phyloP scores from a whole-genome alignment of 1,140 invertebrate genomes.

The Drosophila seguyi region DNA sequence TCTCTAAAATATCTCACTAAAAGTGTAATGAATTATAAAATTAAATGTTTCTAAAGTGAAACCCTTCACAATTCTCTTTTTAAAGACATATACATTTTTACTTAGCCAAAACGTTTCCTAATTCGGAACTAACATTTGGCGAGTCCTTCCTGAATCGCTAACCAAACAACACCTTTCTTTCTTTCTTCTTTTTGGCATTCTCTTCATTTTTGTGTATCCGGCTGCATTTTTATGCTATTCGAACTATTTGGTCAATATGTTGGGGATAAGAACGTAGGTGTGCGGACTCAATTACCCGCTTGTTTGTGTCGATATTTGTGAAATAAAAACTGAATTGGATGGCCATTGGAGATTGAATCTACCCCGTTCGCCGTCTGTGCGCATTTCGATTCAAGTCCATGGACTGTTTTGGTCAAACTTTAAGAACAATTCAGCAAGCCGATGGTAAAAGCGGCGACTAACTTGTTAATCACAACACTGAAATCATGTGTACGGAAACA shows the following conservation, averaged over 20 bases:
- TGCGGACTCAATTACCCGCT: constrained; percentile 72
- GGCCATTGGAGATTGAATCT: constrained; percentile 31
- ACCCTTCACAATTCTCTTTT: neutral
- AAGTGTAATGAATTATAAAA: no score
- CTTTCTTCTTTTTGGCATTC: constrained; percentile 38
- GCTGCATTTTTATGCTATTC: constrained; percentile 65
- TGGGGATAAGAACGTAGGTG: neutral
- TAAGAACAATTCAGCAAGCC: constrained; percentile 13
- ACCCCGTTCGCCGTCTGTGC: neutral
- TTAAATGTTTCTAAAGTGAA: no score
- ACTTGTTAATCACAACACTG: constrained; percentile 47
- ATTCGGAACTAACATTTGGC: no score
- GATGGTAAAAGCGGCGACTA: constrained; percentile 37
- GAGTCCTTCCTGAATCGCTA: constrained; percentile 4
- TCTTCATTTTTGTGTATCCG: constrained; percentile 67
- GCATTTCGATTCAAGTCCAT: neutral
- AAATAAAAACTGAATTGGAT: constrained; percentile 70
- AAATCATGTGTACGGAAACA: constrained; percentile 14
- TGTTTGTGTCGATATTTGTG: constrained; percentile 68
- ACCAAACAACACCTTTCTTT: constrained; percentile 62
- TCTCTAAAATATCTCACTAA: no score
- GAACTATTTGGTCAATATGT: constrained; percentile 25
- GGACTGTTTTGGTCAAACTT: constrained; percentile 7
- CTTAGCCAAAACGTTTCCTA: neutral
- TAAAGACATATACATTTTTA: neutral